Evolutionary conservation across 2,888 invertebrate species (phyloP).

Genomic region (Andrena haemorrhoa): DNA sequence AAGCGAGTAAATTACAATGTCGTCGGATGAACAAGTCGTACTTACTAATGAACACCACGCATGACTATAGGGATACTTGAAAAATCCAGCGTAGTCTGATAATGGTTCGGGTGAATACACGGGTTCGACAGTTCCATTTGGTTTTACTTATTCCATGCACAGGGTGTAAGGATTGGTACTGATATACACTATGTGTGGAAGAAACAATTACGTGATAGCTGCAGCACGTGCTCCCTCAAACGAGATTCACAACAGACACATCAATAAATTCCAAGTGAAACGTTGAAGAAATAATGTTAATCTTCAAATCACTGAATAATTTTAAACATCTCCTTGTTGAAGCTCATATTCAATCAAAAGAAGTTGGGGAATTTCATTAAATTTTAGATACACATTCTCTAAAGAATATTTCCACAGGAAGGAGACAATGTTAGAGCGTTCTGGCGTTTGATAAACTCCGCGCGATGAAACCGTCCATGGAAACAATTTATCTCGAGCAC

Average conservation of each 20-base stretch:
- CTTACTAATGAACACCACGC: constrained; percentile 44
- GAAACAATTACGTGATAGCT: constrained; percentile 40
- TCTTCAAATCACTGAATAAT: neutral
- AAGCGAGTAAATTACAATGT: constrained; percentile 57
- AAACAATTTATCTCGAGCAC: constrained; percentile 21
- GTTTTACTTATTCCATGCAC: constrained; percentile 56
- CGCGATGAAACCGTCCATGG: constrained; percentile 10
- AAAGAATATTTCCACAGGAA: constrained; percentile 14
- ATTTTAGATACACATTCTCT: neutral
- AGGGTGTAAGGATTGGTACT: constrained; percentile 26
- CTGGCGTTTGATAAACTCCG: constrained; percentile 37
- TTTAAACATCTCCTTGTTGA: too few relatives aligned
- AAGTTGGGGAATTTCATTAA: neutral
- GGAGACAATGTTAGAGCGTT: constrained; percentile 1
- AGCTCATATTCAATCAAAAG: too few relatives aligned
- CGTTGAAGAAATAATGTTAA: neutral
- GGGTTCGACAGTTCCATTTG: constrained; percentile 55
- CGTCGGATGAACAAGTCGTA: constrained; percentile 22
- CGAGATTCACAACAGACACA: neutral
- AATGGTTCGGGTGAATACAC: constrained; percentile 37
- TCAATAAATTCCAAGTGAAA: constrained; percentile 9
- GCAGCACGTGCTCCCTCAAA: constrained; percentile 39
- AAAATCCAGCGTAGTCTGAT: constrained; percentile 34
- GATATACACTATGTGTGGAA: constrained; percentile 26
- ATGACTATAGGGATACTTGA: constrained; percentile 33